Evolutionary conservation across 2,797 vertebrate species (phyloP).

Genomic region (Enteromius anoplus): DNA sequence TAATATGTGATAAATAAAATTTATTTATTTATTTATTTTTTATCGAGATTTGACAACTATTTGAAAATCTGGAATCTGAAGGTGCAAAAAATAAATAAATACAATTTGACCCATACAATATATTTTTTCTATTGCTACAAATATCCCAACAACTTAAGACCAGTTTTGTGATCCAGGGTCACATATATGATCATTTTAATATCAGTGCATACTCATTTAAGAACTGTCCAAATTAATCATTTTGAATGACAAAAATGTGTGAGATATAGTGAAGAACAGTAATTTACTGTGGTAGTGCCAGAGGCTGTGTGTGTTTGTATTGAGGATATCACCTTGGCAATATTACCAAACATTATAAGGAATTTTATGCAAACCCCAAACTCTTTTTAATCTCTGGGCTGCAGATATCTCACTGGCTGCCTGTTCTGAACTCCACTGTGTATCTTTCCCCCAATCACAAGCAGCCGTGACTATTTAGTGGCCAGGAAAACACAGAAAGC

Average conservation of each 20-base stretch:
- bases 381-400: constrained; percentile 40
- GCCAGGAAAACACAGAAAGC: constrained; percentile 72
- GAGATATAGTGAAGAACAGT: neutral
- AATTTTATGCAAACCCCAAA: constrained; percentile 5
- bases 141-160: no score
- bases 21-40: no score
- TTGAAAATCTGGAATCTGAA: no score
- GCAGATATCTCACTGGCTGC: constrained; percentile 11
- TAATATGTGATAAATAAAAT: no score
- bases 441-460: constrained; percentile 68
- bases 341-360: neutral
- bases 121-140: no score
- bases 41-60: no score
- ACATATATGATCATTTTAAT: neutral
- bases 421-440: constrained; percentile 57
- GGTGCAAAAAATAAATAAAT: no score
- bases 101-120: no score
- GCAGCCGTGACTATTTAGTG: constrained; percentile 73
- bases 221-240: neutral
- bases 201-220: neutral
- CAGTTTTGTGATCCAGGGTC: no score
- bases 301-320: constrained; percentile 12
- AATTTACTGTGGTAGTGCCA: neutral
- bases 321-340: constrained; percentile 32
- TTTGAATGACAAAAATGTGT: neutral